These are phyloP conservation scores for Adelognathus sp. DNA, from an alignment of 2,888 invertebrate species.

Conservation along the genomic window DNA sequence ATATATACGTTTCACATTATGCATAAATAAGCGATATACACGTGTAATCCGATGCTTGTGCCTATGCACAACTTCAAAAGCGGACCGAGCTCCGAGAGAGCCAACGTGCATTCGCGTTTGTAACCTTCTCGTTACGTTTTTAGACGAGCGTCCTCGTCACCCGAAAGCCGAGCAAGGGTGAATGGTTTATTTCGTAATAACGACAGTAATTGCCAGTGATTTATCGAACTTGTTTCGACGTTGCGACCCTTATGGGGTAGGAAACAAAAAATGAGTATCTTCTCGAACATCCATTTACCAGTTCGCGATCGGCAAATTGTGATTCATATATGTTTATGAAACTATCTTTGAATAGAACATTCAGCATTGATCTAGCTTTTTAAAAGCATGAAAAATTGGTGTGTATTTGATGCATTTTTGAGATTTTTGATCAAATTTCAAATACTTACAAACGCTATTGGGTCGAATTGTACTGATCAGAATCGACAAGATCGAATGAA, in stretches of 20 bases:
- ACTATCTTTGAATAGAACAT: no score
- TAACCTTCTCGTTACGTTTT: slow-evolving; percentile 15
- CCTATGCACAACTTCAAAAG: slow-evolving; percentile 3
- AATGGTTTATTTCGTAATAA: neutral
- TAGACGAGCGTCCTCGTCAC: slow-evolving; percentile 7
- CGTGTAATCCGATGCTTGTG: neutral
- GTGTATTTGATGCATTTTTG: no score
- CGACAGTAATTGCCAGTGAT: neutral
- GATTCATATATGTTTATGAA: no score
- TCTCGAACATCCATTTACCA: neutral
- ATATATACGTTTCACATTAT: neutral
- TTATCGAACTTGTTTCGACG: slow-evolving; percentile 5
- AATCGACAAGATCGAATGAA: no score
- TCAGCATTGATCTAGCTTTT: no score
- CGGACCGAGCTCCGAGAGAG: neutral
- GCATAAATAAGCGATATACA: neutral
- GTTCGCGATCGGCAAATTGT: neutral
- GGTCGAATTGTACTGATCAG: no score
- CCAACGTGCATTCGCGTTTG: neutral
- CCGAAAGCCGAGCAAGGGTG: neutral
- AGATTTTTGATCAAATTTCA: no score
- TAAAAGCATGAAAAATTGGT: no score
- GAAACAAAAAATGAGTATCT: neutral
- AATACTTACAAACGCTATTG: no score
- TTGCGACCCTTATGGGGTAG: neutral